Evolutionary conservation across 2,888 invertebrate species (phyloP), one percentile per base, ranked within the genome.

Genomic region (Dioctria linearis): DNA sequence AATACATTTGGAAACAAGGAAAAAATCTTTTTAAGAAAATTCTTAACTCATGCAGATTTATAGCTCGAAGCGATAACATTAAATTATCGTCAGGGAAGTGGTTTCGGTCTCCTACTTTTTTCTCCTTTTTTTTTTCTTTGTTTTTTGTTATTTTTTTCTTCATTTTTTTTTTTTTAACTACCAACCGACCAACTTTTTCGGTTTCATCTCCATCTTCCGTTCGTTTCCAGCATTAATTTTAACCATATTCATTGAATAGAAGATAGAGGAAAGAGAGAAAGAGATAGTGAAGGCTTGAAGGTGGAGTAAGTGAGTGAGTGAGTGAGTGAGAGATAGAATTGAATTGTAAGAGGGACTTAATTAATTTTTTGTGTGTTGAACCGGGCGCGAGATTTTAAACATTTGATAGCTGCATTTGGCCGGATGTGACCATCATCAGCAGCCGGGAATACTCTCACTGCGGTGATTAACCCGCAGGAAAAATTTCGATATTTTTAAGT

Each of bases 1-100:
- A 57, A 61, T 76, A 76, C 49, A 61, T 63, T 63, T 63, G 73
- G 63, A 49, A 57, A 37, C 39, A 40, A 37, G 25, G 39, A 78
- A 61, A 54, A 42, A 66, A 78, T 78, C 66, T 76, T 76, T 76
- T 37, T 46, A 78, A 51, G 37, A 78, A 78, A 76, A 67, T 83
- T 84, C 83, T 84, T 84, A 85, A 85, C 84, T 85, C 85, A 84
- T 85, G 84, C 84, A 85, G 85, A 85, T 85, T 85, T 85, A 85
- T 85, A 83, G 85, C 85, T 84, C 79, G 76, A 71, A 83, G 85
- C 84, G 85, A 85, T 85, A 85, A 85, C 85, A 85, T 84, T 85
- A 85, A 85, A 85, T 85, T 85, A 85, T 85, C 84, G 84, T 80
- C 80, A 79, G 80, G 67, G 79, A 82, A 82, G 78, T 80, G 76